phyloP scores from a whole-genome alignment of 1,140 invertebrate genomes.

The Lepidotrigona ventralis region DNA sequence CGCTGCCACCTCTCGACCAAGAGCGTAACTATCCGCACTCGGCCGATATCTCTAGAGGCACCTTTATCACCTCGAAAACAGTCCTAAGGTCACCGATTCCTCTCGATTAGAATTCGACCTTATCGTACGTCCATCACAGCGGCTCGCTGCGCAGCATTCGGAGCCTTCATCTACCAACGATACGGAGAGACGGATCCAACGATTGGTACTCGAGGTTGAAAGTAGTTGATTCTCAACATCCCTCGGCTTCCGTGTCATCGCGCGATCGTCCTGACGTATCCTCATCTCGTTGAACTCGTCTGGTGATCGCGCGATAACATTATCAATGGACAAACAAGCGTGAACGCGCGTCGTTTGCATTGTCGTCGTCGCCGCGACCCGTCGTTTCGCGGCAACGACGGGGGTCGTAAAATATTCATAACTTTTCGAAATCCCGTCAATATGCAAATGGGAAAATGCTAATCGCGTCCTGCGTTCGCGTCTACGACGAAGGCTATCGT shows the following conservation, averaged over 20 bases:
- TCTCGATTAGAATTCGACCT: constrained; percentile 47
- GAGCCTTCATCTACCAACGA: constrained; percentile 17
- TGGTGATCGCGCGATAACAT: constrained; percentile 23
- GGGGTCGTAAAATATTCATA: constrained; percentile 79
- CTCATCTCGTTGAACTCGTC: neutral
- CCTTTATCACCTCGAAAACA: constrained; percentile 50
- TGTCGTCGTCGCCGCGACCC: neutral
- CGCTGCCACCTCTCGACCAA: constrained; percentile 45
- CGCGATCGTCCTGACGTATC: neutral
- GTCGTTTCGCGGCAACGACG: constrained; percentile 4
- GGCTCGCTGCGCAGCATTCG: neutral
- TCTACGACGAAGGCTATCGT: constrained; percentile 74
- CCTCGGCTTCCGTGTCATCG: neutral
- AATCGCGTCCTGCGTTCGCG: constrained; percentile 72
- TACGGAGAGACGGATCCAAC: neutral
- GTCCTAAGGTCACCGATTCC: constrained; percentile 20
- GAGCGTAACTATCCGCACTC: constrained; percentile 19
- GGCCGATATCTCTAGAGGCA: constrained; percentile 33
- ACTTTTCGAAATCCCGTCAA: constrained; percentile 81
- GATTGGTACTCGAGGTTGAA: constrained; percentile 45
- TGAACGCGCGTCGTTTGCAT: neutral
- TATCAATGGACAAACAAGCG: constrained; percentile 31
- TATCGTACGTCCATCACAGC: constrained; percentile 53
- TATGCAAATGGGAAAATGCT: constrained; percentile 79
- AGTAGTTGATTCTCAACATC: neutral